These are phyloP conservation scores for Amphimedon queenslandica DNA, from an alignment of 37 sponge, comb jelly and placozoan genomes.

Conservation along the genomic window DNA sequence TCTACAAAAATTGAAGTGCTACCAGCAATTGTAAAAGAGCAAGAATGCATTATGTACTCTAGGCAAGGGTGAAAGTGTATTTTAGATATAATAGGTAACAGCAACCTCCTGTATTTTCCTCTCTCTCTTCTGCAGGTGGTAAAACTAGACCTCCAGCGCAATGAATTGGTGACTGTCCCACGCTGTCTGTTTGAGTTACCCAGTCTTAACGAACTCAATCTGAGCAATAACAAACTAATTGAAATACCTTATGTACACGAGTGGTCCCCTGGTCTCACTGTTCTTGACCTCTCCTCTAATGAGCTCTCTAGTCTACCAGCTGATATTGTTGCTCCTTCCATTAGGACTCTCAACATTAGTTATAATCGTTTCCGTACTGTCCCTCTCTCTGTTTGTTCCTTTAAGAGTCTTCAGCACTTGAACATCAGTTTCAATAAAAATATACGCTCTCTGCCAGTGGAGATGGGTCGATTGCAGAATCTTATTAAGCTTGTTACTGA, in stretches of 20 bases:
- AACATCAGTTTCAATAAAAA: slow-evolving; percentile 67
- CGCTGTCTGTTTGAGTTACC: slow-evolving; percentile 77
- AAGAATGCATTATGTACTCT: no score
- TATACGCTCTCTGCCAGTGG: slow-evolving; percentile 66
- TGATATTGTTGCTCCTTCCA: slow-evolving; percentile 45
- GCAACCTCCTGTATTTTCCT: neutral
- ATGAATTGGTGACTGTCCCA: slow-evolving; percentile 67
- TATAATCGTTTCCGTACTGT: slow-evolving; percentile 68
- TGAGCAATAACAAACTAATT: slow-evolving; percentile 62
- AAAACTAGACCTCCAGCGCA: slow-evolving; percentile 66
- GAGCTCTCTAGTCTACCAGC: slow-evolving; percentile 62
- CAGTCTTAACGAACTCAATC: slow-evolving; percentile 63
- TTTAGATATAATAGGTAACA: neutral
- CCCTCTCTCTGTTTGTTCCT: slow-evolving; percentile 77
- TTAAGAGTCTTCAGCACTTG: slow-evolving; percentile 50
- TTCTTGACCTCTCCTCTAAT: slow-evolving; percentile 77
- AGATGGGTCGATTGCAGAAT: slow-evolving; percentile 71
- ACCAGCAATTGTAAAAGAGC: no score
- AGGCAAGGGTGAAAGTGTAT: no score
- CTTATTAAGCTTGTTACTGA: slow-evolving; percentile 45
- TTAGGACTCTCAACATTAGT: slow-evolving; percentile 66
- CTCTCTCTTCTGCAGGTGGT: slow-evolving; percentile 22
- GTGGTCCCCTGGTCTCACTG: slow-evolving; percentile 69
- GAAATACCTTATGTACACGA: slow-evolving; percentile 70
- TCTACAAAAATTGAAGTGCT: no score